Base-by-base conservation (phyloP, 1,140 invertebrate genomes). In the Leptonema lineaticorne region DNA sequence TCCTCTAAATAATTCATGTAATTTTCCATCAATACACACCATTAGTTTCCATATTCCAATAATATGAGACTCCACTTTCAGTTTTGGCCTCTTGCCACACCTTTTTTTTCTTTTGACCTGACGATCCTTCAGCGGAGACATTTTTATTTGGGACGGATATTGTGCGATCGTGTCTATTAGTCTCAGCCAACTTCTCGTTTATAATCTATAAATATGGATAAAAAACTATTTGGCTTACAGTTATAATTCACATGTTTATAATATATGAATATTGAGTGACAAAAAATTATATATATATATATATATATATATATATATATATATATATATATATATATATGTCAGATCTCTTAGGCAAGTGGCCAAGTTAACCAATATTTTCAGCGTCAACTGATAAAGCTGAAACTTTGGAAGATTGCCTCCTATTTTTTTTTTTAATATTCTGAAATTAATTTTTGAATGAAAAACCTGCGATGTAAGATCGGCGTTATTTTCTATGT, bases 41-140 rank as follows among this genome's bases (percentile, higher is more conserved):
- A 78, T 88, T 86, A 18, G 90, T 92, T 71, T 88, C 83, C 20
- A 85, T 86, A 77, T 93, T 88, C 89, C 90, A 94, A 74, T 92
- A 94, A 76, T 93, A 93, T 7, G 85, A 85, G 67, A 88, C 84
- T 14, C 90, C 91, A 73, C 92, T 87, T 53, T 85, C 83, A 28
- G 87, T 83, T 48, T 81, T 83, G 0, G 87, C 87, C 74, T 93
- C 90, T 71, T 87, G 86, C 92, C 92, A 92, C 24, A 69, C 72
- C 30, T 76, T 70, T 8, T 76, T 78, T 27, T 78, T 80, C 73
- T 83, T 71, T 53, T 66, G 56, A 65, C 62, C 69, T 48, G 79
- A 80, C 75, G 45, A 48, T 28, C 83, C 79, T 63, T 76, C 75
- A 75, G 74, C 22, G 1, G 50, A 11, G 3, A 24, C 3, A 7